Evolutionary conservation across 2,113 vertebrate genomes (phyloP), one percentile per base, ranked within the genome.

Genomic region (Nesogale talazaci): DNA sequence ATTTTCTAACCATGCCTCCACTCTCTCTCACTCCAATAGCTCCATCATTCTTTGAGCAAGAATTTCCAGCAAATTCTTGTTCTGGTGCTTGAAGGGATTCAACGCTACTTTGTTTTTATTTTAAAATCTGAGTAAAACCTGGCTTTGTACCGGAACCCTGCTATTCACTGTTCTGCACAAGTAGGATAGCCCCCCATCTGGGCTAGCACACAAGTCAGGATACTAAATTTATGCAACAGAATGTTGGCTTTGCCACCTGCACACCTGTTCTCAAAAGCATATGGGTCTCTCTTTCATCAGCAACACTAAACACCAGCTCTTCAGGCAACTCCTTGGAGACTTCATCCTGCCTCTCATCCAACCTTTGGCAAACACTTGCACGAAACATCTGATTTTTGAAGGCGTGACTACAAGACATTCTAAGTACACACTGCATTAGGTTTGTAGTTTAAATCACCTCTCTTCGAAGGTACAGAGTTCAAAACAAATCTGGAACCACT

Each of bases 201-300:
- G 88, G 70, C 63, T 83, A 36, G 63, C 69, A 25, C 59, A 72
- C 81, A 88, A 96, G 82, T 85, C 63, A 90, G 82, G 89, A 83
- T 92, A 86, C 96, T 95, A 94, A 94, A 96, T 94, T 94, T 93
- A 61, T 80, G 80, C 93, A 94, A 79, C 88, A 92, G 95, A 91
- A 95, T 40, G 90, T 82, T 12, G 1, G 87, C 84, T 94, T 94
- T 92, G 70, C 93, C 88, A 91, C 94, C 91, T 96, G 94, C 92
- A 94, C 85, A 95, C 96, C 96, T 96, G 96, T 95, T 95, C 91
- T 91, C 85, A 67, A 84, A 82, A 95, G 93, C 96, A 96, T 96
- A 95, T 95, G 96, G 95, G 70, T 76, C 72, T 86, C 67, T 88
- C 90, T 80, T 94, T 95, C 90, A 95, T 95, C 96, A 96, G 91